Conservation (phyloP, 2,888 invertebrate genomes). For the Endotricha flammealis region DNA sequence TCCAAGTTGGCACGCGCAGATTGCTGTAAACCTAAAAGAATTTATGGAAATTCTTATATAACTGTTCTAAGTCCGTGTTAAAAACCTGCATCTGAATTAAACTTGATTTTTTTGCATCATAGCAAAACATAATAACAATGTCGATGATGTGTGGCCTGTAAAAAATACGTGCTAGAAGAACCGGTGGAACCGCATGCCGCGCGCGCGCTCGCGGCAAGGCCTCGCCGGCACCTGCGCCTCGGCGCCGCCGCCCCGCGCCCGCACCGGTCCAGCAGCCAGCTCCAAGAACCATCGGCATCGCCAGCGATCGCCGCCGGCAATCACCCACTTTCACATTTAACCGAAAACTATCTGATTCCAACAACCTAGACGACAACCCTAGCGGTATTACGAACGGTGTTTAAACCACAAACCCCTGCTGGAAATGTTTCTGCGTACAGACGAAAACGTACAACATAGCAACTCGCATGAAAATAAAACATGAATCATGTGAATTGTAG, state of each 20-base stretch:
- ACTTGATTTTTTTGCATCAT: constrained; percentile 59
- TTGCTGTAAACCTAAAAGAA: neutral
- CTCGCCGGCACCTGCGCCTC: constrained; percentile 50
- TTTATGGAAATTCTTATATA: constrained; percentile 19
- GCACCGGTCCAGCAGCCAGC: constrained; percentile 22
- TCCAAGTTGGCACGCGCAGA: neutral
- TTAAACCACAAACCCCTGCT: neutral
- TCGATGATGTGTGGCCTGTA: constrained; percentile 71
- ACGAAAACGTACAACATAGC: neutral
- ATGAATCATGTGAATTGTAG: constrained; percentile 43
- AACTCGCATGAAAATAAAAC: constrained; percentile 24
- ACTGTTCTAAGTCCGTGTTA: constrained; percentile 31
- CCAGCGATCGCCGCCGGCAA: constrained; percentile 27
- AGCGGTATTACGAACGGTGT: neutral
- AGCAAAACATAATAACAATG: constrained; percentile 74
- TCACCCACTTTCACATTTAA: constrained; percentile 55
- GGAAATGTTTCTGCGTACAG: neutral
- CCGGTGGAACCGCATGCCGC: constrained; percentile 76
- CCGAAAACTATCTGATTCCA: constrained; percentile 15
- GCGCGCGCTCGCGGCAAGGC: constrained; percentile 70
- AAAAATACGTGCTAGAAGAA: constrained; percentile 76
- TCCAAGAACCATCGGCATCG: constrained; percentile 24
- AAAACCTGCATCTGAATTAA: constrained; percentile 38
- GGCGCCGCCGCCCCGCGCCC: constrained; percentile 14
- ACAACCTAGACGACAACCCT: neutral